These are phyloP conservation scores for Australoheros scitulus DNA, from an alignment of 2,113 vertebrate genomes.

Conservation along the genomic window DNA sequence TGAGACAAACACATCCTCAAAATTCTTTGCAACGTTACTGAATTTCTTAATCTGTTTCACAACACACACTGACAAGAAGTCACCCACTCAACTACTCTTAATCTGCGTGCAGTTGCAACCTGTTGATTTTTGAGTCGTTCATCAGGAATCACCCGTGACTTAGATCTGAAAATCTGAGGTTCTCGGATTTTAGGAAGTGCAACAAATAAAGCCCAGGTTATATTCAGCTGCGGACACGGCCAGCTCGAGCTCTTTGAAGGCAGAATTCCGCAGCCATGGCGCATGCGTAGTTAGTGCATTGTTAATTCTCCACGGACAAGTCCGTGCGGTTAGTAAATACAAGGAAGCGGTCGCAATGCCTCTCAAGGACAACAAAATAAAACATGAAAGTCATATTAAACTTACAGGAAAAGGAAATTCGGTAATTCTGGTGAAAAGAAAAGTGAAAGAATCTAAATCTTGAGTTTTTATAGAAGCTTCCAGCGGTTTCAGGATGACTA, in stretches of 20 bases:
- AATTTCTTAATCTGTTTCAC: not conserved
- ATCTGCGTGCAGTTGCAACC: not conserved
- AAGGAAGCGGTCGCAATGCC: too few relatives aligned
- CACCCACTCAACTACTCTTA: not conserved
- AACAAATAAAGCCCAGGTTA: too few relatives aligned
- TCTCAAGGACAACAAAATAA: too few relatives aligned
- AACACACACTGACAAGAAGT: not conserved
- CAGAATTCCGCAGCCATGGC: too few relatives aligned
- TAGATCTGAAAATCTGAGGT: not conserved
- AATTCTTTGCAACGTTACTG: not conserved
- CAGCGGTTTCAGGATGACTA: accelerated
- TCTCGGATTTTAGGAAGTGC: not conserved
- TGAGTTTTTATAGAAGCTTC: not conserved
- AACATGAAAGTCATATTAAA: too few relatives aligned
- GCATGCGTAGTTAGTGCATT: too few relatives aligned
- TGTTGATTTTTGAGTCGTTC: not conserved
- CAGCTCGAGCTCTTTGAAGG: too few relatives aligned
- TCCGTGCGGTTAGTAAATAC: too few relatives aligned
- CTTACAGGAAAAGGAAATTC: too few relatives aligned
- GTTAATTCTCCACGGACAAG: too few relatives aligned
- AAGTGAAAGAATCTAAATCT: not conserved
- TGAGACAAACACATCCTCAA: not conserved
- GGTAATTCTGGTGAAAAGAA: too few relatives aligned
- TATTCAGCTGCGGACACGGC: too few relatives aligned
- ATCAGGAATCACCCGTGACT: not conserved